A percentile compares a stretch with the other conserved stretches of the same genome.
Evolutionary conservation across 2,888 invertebrate species (phyloP).

Genomic region (Drosophila neotestacea): DNA sequence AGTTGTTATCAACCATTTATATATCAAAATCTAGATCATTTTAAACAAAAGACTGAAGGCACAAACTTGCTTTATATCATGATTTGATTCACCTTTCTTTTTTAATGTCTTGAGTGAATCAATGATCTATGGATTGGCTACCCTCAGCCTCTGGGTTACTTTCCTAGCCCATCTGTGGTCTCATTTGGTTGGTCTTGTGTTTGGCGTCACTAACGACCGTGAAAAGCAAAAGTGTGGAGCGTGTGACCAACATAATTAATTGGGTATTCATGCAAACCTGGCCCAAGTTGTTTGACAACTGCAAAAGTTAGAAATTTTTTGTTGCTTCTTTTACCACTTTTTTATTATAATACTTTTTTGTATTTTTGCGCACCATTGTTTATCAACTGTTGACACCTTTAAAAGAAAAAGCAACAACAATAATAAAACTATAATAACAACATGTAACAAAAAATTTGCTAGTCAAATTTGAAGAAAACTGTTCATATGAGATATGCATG

Average conservation of each 20-base stretch:
- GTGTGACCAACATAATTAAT: conserved; percentile 78
- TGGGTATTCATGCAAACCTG: conserved; percentile 67
- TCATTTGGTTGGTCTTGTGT: conserved; percentile 17
- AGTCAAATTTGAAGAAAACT: conserved; percentile 26
- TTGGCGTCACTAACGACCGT: conserved; percentile 72
- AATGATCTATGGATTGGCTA: conserved; percentile 6
- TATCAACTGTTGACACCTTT: conserved; percentile 69
- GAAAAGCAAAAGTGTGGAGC: conserved; percentile 73
- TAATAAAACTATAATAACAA: conserved; percentile 33
- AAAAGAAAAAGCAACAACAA: conserved; percentile 57
- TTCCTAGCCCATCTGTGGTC: conserved; percentile 26
- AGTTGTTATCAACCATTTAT: conserved; percentile 4
- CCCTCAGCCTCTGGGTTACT: conserved; percentile 5
- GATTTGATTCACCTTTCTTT: conserved; percentile 17
- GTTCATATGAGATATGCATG: conserved; percentile 9
- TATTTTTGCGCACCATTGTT: conserved; percentile 55
- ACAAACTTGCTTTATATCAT: conserved; percentile 3
- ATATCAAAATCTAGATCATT: conserved; percentile 9
- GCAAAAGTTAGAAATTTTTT: conserved; percentile 56
- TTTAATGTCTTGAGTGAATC: conserved; percentile 11
- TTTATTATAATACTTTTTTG: neutral
- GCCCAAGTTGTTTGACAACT: conserved; percentile 43
- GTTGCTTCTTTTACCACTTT: conserved; percentile 11
- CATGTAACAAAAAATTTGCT: conserved; percentile 36
- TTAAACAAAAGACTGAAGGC: conserved; percentile 1